These are phyloP conservation scores for Gnathonemus longibarbis DNA, from an alignment of 2,113 vertebrate species.

Conservation along the genomic window DNA sequence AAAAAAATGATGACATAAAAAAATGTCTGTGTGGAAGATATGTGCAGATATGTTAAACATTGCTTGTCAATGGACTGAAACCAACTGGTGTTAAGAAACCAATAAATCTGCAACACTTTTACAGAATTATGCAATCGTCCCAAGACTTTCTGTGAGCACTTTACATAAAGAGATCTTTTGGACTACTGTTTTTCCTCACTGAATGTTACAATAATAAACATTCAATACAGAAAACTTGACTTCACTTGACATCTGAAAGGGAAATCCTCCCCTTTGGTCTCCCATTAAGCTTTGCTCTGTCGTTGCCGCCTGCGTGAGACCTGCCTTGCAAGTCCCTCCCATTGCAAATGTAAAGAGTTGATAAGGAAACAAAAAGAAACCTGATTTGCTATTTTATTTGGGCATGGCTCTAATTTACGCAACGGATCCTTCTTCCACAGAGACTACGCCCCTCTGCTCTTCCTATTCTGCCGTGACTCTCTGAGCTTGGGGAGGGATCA, in stretches of 20 bases:
- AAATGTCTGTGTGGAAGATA: not conserved
- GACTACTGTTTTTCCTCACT: not conserved
- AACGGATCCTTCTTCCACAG: not conserved
- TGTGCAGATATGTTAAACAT: not conserved
- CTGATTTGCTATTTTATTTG: not conserved
- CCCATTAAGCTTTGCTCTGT: not conserved
- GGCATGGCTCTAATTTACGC: not conserved
- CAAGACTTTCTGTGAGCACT: not conserved
- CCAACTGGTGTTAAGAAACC: not conserved
- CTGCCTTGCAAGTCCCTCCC: not conserved
- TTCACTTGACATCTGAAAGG: not conserved
- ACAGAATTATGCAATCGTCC: not conserved
- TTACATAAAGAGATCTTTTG: not conserved
- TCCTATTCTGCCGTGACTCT: not conserved
- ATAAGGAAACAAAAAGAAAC: not conserved
- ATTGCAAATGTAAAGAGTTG: not conserved
- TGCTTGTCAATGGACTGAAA: not conserved
- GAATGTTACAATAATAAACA: not conserved
- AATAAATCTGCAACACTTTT: not conserved
- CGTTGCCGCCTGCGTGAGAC: not conserved
- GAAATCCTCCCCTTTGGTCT: not conserved
- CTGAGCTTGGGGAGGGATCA: not conserved
- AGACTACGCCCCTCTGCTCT: not conserved
- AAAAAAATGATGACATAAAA: not conserved
- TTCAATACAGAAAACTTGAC: not conserved